Base-by-base conservation (phyloP, 2,888 invertebrate species). In the Chalcosyrphus nemorum region DNA sequence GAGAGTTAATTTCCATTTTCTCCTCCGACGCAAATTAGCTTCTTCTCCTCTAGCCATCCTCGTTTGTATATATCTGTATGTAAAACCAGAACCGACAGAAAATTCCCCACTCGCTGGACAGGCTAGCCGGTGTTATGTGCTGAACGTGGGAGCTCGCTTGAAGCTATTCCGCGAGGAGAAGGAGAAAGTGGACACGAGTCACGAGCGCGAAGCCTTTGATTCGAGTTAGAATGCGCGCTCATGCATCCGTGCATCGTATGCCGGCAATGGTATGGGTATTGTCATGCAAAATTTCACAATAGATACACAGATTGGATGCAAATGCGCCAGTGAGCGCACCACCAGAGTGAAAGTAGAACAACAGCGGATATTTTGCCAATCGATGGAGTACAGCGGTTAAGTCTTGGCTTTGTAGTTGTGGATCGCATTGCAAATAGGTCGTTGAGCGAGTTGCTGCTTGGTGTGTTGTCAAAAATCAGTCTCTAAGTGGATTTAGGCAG, bases 151-250 rank as follows among this genome's bases (percentile, higher is more conserved):
- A 47, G 32, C 7, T 13, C 63, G 21, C 38, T 43, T 24, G 2
- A 4, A 15, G 15, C 24, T 35, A 21, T 11, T 3, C 3, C 29
- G n/a, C 3, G 1, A 19, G 47, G 2, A 57, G 50, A 78, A 82
- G 82, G 78, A 82, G 78, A 81, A 81, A 81, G 81, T 81, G 81
- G 81, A 81, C 76, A 76, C 76, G 43, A 81, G 68, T 72, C 82
- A 82, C 82, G 77, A 77, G 47, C 72, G 47, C 68, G 24, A 72
- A 68, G 41, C 63, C 72, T 74, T 68, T 72, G 82, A 78, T 78
- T 82, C 66, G 57, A 78, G 61, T 72, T 56, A 74, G 78, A 72
- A 82, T 78, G 56, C 52, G 21, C 41, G 15, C 50, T 57, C 29
- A 72, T 81, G 71, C 82, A 77, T 77, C 66, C 63, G 27, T 82